Evolutionary conservation across 2,797 vertebrate genomes (phyloP).

Genomic region (Sparidentex hasta): DNA sequence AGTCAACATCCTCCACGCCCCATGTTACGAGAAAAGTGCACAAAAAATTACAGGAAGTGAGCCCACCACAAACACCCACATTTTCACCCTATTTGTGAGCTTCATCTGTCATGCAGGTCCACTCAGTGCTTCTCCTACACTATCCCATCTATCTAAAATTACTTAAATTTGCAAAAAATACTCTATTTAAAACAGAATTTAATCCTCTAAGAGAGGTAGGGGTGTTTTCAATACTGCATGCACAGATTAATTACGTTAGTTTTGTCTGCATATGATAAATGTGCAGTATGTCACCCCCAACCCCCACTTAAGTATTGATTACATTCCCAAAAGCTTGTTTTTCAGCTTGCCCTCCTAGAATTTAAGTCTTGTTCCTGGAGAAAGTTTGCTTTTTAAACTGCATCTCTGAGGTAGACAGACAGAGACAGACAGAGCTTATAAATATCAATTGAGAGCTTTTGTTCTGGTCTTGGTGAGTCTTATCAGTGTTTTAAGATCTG

Average conservation of each 20-base stretch:
- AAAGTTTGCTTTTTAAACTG: background rate
- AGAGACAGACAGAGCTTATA: background rate
- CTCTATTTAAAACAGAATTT: background rate
- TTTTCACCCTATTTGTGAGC: background rate
- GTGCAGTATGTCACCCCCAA: too few species aligned
- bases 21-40: slow-evolving; percentile 5
- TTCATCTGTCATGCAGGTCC: background rate
- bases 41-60: slow-evolving; percentile 54
- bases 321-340: background rate
- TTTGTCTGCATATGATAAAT: background rate
- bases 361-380: background rate
- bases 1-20: background rate
- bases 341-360: background rate
- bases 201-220: background rate
- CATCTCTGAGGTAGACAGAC: background rate
- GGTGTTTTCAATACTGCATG: background rate
- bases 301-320: background rate
- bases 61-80: slow-evolving; percentile 1
- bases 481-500: background rate
- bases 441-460: background rate
- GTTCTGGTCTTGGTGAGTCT: background rate
- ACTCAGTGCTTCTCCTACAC: background rate
- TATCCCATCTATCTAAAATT: background rate
- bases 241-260: background rate
- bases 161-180: background rate